These are phyloP conservation scores for Eupithecia centaureata DNA, from an alignment of 2,888 invertebrate genomes.

Conservation along the genomic window DNA sequence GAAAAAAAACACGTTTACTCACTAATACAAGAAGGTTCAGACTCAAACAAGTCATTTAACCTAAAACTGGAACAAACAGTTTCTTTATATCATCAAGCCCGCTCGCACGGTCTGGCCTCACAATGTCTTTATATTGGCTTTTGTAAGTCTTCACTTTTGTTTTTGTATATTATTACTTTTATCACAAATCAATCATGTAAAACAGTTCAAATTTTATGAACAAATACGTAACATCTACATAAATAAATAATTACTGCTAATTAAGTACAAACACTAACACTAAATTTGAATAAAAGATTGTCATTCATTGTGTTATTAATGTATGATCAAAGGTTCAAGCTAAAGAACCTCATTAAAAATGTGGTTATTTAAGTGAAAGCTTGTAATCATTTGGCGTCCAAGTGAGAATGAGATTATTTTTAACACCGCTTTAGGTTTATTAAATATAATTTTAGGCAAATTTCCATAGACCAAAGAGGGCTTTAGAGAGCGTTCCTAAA, in stretches of 20 bases:
- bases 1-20: constrained; percentile 82
- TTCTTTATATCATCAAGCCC: constrained; percentile 37
- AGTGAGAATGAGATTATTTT: constrained; percentile 38
- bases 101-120: constrained; percentile 46
- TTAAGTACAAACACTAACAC: constrained; percentile 78
- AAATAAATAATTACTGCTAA: constrained; percentile 79
- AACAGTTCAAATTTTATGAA: constrained; percentile 59
- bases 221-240: constrained; percentile 70
- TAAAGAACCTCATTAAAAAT: background rate
- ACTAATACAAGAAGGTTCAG: constrained; percentile 83
- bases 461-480: constrained; percentile 43
- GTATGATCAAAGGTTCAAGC: background rate
- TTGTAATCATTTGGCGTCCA: constrained; percentile 26
- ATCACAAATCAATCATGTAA: constrained; percentile 78
- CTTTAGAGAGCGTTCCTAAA: constrained; percentile 73
- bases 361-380: constrained; percentile 11
- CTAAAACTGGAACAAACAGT: constrained; percentile 65
- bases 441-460: constrained; percentile 39
- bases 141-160: constrained; percentile 64
- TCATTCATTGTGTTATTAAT: no score
- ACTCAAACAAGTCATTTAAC: constrained; percentile 72
- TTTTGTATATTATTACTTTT: constrained; percentile 80
- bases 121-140: constrained; percentile 65
- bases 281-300: constrained; percentile 33
- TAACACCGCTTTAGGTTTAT: constrained; percentile 38